phyloP scores from a whole-genome alignment of 2,113 vertebrate species.

The Gymnarchus niloticus region DNA sequence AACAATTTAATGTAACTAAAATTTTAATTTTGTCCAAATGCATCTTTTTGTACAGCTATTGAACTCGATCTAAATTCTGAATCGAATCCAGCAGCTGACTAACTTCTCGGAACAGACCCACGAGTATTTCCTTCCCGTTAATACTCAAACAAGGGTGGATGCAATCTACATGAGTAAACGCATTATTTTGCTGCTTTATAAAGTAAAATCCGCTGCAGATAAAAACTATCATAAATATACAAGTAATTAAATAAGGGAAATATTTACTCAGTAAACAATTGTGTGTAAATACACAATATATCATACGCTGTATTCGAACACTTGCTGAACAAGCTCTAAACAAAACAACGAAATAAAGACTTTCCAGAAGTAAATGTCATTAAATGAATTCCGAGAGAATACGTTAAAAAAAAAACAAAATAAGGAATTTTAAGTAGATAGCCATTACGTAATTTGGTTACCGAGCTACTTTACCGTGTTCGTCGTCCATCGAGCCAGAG shows the following conservation, averaged over 20 bases:
- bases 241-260: neutral
- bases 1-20: neutral
- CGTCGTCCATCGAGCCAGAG: neutral
- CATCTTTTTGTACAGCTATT: neutral
- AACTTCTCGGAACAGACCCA: slow-evolving; percentile 15
- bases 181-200: neutral
- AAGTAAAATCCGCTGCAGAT: neutral
- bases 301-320: neutral
- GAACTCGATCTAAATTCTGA: neutral
- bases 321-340: neutral
- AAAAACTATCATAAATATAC: neutral
- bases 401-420: neutral
- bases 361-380: neutral
- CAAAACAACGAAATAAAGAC: neutral
- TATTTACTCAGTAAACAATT: neutral
- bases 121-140: slow-evolving; percentile 1
- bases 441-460: neutral
- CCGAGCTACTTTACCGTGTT: neutral
- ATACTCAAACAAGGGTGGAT: neutral
- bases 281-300: neutral
- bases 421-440: neutral
- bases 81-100: neutral
- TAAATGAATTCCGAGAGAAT: neutral
- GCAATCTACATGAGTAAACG: neutral
- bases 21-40: neutral